These are phyloP conservation scores for Papilio polytes DNA, from an alignment of 1,140 invertebrate species.

Conservation along the genomic window DNA sequence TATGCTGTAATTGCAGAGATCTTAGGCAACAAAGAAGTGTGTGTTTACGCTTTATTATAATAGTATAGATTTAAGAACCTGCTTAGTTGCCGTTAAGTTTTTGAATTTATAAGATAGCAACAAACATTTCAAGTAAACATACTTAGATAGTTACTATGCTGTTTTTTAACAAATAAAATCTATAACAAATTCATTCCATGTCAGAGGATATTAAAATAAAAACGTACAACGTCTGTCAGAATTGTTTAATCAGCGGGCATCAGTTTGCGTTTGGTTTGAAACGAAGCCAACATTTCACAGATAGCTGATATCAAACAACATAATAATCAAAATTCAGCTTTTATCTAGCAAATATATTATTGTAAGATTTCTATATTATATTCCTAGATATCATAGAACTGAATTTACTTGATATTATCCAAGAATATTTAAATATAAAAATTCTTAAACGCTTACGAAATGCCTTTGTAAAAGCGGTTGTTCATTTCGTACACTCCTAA, in stretches of 20 bases:
- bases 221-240: not conserved
- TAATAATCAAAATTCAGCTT: conserved; percentile 13
- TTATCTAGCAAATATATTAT: not conserved
- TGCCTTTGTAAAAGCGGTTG: too few species aligned
- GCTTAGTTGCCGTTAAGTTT: too few species aligned
- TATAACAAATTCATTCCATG: not conserved
- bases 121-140: not conserved
- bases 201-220: conserved; percentile 37
- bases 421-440: too few species aligned
- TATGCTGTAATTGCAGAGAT: too few species aligned
- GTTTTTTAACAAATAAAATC: not conserved
- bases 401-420: too few species aligned
- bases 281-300: conserved; percentile 7
- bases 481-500: too few species aligned
- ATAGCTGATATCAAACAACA: not conserved
- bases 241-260: not conserved
- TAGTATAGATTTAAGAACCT: too few species aligned
- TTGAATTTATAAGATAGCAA: too few species aligned
- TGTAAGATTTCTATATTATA: not conserved
- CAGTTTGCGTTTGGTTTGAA: not conserved
- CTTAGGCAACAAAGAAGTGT: too few species aligned
- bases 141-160: not conserved
- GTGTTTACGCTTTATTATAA: too few species aligned
- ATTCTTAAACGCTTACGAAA: too few species aligned
- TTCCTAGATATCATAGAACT: not conserved